Conservation (phyloP, 2,113 vertebrate species). For the Rhizomys pruinosus region DNA sequence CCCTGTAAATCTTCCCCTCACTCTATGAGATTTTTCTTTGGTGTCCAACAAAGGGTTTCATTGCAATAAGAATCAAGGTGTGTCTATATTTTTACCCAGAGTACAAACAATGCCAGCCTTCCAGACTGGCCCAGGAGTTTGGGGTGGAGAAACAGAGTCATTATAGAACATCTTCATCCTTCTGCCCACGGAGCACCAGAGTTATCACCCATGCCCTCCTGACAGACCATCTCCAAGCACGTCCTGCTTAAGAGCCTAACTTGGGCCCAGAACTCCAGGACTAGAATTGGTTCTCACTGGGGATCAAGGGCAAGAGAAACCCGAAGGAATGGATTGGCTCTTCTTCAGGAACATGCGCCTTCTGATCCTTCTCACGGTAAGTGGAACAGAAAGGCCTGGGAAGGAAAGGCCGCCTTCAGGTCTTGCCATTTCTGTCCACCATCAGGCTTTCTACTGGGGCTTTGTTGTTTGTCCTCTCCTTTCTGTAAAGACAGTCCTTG, state of each 20-base stretch:
- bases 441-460: background rate
- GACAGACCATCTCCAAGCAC: conserved; percentile 74
- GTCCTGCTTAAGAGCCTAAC: conserved; percentile 13
- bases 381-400: conserved; percentile 75
- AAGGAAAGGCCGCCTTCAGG: background rate
- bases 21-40: conserved; percentile 83
- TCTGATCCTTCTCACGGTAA: conserved; percentile 86
- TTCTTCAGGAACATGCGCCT: conserved; percentile 83
- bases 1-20: conserved; percentile 80
- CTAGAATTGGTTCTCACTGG: conserved; percentile 74
- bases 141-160: conserved; percentile 89
- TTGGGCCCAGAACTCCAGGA: conserved; percentile 65
- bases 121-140: conserved; percentile 87
- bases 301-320: conserved; percentile 73
- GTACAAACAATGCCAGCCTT: conserved; percentile 88
- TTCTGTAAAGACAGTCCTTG: background rate
- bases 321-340: conserved; percentile 88
- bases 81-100: conserved; percentile 88
- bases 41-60: conserved; percentile 89
- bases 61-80: conserved; percentile 90
- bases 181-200: conserved; percentile 84
- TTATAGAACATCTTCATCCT: conserved; percentile 87
- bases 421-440: background rate
- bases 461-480: background rate
- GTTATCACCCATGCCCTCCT: conserved; percentile 81